Conservation (phyloP, 2,113 vertebrate species). For the Uria aalge region DNA sequence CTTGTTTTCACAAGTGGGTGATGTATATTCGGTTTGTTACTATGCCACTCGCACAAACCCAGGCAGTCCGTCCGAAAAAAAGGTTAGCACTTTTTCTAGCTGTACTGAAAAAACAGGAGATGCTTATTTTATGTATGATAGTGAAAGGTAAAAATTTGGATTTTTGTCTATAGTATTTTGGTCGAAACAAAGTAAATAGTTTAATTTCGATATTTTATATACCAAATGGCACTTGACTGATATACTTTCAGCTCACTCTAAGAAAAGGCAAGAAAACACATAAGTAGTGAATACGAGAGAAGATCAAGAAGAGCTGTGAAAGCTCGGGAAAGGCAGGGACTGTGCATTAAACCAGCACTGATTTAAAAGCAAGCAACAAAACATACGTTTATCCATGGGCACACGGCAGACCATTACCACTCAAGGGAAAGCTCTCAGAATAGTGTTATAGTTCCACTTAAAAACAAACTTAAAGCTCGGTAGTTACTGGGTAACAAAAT, state of each 20-base stretch:
- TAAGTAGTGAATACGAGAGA: not conserved
- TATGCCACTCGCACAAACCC: not conserved
- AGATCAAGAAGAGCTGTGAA: not conserved
- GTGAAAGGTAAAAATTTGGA: not conserved
- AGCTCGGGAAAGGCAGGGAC: not conserved
- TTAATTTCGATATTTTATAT: not conserved
- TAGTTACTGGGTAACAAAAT: not conserved
- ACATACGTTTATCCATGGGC: not conserved
- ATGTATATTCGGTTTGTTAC: not conserved
- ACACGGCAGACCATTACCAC: not conserved
- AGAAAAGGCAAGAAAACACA: not conserved
- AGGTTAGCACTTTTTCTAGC: not conserved
- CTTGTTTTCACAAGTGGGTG: not conserved
- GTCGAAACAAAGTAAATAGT: not conserved
- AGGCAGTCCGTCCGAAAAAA: not conserved
- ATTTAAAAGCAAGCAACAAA: not conserved
- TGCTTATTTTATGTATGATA: not conserved
- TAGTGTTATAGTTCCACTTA: not conserved
- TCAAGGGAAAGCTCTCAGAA: not conserved
- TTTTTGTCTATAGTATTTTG: not conserved
- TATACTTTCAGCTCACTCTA: not conserved
- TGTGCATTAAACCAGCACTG: not conserved
- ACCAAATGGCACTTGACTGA: not conserved
- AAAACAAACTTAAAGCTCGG: not conserved
- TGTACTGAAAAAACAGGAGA: not conserved